These are phyloP conservation scores for Lepidurus apus DNA, from an alignment of 1,140 invertebrate species.

Conservation along the genomic window DNA sequence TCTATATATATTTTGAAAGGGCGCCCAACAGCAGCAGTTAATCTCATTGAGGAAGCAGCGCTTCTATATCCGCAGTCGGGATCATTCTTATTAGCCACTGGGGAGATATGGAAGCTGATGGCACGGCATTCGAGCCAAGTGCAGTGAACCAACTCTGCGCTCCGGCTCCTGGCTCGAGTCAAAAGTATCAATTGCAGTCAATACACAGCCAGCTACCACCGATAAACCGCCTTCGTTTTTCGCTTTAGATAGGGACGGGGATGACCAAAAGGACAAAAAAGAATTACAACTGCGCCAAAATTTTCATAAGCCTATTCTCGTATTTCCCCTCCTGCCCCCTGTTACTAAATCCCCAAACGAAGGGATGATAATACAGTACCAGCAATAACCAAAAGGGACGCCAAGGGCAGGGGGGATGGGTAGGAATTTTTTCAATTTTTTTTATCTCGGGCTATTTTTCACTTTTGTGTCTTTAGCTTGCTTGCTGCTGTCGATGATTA, in stretches of 20 bases:
- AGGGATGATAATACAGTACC: too few species aligned
- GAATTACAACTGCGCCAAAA: neutral
- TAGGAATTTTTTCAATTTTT: neutral
- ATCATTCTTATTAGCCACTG: constrained; percentile 19
- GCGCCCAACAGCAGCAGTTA: neutral
- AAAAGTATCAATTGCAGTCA: constrained; percentile 9
- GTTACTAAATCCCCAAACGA: too few species aligned
- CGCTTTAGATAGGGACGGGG: neutral
- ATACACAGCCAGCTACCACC: neutral
- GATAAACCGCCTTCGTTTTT: constrained; percentile 3
- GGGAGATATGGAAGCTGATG: neutral
- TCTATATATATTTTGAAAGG: neutral
- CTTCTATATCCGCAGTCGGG: constrained; percentile 12
- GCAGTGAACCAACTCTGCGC: neutral
- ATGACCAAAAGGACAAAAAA: neutral
- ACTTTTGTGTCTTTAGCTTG: neutral
- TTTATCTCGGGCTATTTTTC: neutral
- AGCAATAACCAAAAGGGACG: too few species aligned
- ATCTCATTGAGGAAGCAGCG: constrained; percentile 6
- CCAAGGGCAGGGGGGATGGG: neutral
- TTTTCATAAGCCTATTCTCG: too few species aligned
- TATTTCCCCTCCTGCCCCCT: too few species aligned
- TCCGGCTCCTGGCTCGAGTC: neutral
- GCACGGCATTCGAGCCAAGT: constrained; percentile 1
- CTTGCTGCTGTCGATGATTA: neutral